Percentiles rank a stretch among this genome's conserved stretches.
Conservation (phyloP, 1,140 invertebrate genomes). For the Anagrus nilaparvatae region DNA sequence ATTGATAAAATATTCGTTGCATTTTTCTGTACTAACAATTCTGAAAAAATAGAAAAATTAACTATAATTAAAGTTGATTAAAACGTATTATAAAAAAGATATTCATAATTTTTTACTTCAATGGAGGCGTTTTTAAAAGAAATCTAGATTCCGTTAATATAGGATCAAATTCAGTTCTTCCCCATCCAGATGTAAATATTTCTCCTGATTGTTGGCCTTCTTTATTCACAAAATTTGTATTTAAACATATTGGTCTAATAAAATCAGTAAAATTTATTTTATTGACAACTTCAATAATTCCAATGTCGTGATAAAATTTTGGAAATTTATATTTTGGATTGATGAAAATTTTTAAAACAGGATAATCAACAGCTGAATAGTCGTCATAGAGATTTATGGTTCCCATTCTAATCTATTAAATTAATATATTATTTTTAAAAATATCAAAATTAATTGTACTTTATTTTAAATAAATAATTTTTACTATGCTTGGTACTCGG, state of each 20-base stretch:
- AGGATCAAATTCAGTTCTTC: constrained; percentile 19
- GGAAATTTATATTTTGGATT: constrained; percentile 36
- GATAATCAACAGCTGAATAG: constrained; percentile 16
- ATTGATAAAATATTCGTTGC: constrained; percentile 14
- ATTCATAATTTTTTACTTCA: too few species aligned
- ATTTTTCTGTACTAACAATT: constrained; percentile 15
- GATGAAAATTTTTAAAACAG: constrained; percentile 21
- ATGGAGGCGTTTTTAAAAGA: too few species aligned
- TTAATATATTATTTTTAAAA: too few species aligned
- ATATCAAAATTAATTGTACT: too few species aligned
- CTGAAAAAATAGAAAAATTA: constrained; percentile 17
- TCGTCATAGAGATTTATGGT: constrained; percentile 22
- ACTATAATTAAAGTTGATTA: neutral
- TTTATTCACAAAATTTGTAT: constrained; percentile 26
- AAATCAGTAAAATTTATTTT: constrained; percentile 23
- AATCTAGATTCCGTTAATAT: too few species aligned
- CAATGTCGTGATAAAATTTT: constrained; percentile 47
- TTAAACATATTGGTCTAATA: constrained; percentile 37
- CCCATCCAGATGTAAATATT: constrained; percentile 31
- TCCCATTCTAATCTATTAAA: constrained; percentile 31
- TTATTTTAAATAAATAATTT: too few species aligned
- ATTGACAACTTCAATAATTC: constrained; percentile 34
- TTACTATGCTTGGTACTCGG: constrained; percentile 24
- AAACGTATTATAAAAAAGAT: too few species aligned
- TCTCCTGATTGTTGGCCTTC: constrained; percentile 13